Base-by-base conservation (phyloP, 2,113 vertebrate genomes). In the Tachysurus vachellii region DNA sequence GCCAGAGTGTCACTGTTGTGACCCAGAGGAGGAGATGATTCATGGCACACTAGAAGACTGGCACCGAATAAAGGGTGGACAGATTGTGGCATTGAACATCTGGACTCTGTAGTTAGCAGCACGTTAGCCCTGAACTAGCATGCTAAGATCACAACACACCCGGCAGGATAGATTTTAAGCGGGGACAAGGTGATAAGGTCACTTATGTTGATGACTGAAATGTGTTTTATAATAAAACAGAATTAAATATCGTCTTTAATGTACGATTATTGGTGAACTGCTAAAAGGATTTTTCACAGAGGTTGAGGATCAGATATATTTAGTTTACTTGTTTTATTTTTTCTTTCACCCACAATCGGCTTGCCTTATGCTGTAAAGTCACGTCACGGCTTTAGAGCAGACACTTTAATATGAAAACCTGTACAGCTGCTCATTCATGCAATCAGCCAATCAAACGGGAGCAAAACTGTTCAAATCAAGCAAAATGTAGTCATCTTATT, bases 91-190 rank as follows among this genome's bases (percentile, higher is more conserved):
- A 89, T 82, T 19, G 77, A 93, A 91, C 92, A 93, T 93, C 92
- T 93, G 93, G 92, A 89, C 77, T 88, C 87, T 42, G 89, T 68
- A 87, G 87, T 86, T 89, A 91, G 91, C 86, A 90, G 90, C 91
- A 88, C 85, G 90, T 31, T 23, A 47, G 82, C 85, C 77, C 85
- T 87, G 73, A 86, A 86, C 85, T 68, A n/a, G 85, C 84, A 54
- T 10, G 59, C 59, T 88, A 86, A 36, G 28, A 86, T 42, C 62
- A 57, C 66, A 56, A 56, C 62, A 23, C 50, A 23, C 50, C 76
- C 3, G 28, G 47, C 84, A 80, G 21, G 13, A 54, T 47, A 21
- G 56, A 16, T 59, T 76, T 2, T 47, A 56, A 31, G 54, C 42
- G 62, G 79, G 84, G 84, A 86, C 75, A 42, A 85, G 44, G n/a